phyloP scores from a whole-genome alignment of 2,797 vertebrate genomes.

The Peromyscus attwateri region DNA sequence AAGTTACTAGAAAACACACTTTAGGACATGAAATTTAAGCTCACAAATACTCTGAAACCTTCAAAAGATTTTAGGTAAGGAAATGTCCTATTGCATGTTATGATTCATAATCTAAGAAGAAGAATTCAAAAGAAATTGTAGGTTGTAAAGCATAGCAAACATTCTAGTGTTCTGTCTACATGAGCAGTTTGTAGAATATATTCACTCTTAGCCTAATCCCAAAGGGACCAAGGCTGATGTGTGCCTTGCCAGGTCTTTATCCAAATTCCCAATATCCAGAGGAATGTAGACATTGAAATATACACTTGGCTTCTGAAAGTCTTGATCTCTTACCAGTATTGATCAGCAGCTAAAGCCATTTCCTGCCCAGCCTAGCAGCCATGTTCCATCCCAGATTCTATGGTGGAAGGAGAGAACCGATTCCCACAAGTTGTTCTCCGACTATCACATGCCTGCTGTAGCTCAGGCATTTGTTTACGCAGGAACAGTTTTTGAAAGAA shows the following conservation, averaged over 20 bases:
- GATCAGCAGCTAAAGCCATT: background rate
- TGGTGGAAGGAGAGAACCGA: background rate
- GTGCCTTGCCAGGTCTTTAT: background rate
- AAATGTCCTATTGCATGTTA: background rate
- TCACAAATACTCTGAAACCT: background rate
- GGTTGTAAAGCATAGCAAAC: background rate
- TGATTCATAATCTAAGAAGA: background rate
- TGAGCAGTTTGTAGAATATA: background rate
- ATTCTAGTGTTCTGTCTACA: background rate
- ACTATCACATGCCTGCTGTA: background rate
- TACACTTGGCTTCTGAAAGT: background rate
- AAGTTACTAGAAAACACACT: background rate
- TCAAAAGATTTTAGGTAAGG: background rate
- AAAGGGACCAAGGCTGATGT: background rate
- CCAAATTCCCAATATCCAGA: background rate
- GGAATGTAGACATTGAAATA: background rate
- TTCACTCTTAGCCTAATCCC: background rate
- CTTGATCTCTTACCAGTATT: background rate
- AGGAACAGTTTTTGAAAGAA: background rate
- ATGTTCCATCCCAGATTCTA: background rate
- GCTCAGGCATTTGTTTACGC: too few species aligned
- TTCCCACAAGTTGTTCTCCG: background rate
- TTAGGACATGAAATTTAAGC: background rate
- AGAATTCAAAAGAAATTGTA: background rate
- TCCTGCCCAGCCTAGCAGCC: background rate